Base-by-base conservation (phyloP, 30 jellyfish, hydroid and myxozoan genomes). In the Aurelia sp. region DNA sequence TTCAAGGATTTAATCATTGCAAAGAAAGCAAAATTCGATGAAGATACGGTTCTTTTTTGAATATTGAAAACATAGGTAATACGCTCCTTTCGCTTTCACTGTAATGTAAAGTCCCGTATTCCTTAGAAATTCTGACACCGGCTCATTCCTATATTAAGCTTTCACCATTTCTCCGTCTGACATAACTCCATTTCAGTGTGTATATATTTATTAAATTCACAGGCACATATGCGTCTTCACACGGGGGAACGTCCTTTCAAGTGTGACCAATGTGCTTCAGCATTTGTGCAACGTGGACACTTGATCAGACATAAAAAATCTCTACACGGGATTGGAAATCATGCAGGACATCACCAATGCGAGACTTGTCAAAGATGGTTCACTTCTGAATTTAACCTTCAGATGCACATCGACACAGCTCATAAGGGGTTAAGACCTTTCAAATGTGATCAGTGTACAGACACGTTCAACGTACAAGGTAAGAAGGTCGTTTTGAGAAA, bases 391-490 rank as follows among this genome's bases (percentile, higher is more conserved):
- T 18, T 60, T 11, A 59, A 44, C 48, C 82, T 86, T 35, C 86
- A 75, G 41, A 31, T 75, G 78, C 95, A 86, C 40, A 18, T 74
- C 62, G 61, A 35, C 62, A 74, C 89, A 6, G 51, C 66, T 22
- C 95, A 86, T 61, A 74, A 86, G 50, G 95, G 95, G 18, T 60
- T 52, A 20, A 63, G 89, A 71, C 95, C 95, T 37, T 86, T 86
- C 81, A 66, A 74, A 35, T 86, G 95, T 66, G 58, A 52, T 50
- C 44, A 47, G 79, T 86, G 95, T 65, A 75, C 52, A 44, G 89
- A 76, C 27, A 64, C 95, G 13, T 86, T 86, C 85, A 68, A 35
- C 50, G 55, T 74, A 68, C 85, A 76, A 75, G 95, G 95, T 86
- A 73, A 51, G 52, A 44, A 44, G 55, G 55, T 3, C 55, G 50